phyloP scores from a whole-genome alignment of 1,140 invertebrate genomes.

The Tetramorium simillimum region DNA sequence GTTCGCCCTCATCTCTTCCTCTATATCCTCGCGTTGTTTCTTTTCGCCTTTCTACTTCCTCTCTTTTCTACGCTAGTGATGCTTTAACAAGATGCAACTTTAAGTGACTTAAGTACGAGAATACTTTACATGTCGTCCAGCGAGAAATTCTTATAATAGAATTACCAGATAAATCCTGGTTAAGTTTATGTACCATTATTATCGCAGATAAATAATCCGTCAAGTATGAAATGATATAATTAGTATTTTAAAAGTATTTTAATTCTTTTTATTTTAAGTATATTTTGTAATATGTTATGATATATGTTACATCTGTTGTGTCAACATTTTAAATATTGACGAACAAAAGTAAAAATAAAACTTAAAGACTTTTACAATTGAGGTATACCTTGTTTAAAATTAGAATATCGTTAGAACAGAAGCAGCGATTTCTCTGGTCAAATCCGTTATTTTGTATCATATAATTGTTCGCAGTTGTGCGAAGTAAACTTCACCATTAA shows the following conservation, averaged over 20 bases:
- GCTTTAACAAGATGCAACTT: conserved; percentile 62
- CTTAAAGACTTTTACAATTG: background rate
- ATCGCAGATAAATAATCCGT: background rate
- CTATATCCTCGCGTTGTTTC: background rate
- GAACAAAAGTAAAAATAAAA: background rate
- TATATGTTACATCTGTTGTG: too few relatives aligned
- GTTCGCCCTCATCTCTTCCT: background rate
- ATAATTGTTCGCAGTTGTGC: background rate
- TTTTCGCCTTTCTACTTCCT: conserved; percentile 28
- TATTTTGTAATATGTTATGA: background rate
- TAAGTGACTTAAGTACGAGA: background rate
- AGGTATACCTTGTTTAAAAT: background rate
- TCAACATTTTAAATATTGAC: background rate
- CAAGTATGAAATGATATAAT: background rate
- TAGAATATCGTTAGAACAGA: background rate
- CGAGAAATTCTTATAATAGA: background rate
- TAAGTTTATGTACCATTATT: background rate
- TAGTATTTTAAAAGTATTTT: background rate
- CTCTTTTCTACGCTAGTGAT: conserved; percentile 42
- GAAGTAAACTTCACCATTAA: background rate
- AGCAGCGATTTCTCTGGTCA: background rate
- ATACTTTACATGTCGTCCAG: background rate
- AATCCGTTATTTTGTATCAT: background rate
- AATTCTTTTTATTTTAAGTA: background rate
- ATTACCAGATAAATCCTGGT: background rate